Base-by-base conservation (phyloP, 2,888 invertebrate species). In the Drosophila eohydei region DNA sequence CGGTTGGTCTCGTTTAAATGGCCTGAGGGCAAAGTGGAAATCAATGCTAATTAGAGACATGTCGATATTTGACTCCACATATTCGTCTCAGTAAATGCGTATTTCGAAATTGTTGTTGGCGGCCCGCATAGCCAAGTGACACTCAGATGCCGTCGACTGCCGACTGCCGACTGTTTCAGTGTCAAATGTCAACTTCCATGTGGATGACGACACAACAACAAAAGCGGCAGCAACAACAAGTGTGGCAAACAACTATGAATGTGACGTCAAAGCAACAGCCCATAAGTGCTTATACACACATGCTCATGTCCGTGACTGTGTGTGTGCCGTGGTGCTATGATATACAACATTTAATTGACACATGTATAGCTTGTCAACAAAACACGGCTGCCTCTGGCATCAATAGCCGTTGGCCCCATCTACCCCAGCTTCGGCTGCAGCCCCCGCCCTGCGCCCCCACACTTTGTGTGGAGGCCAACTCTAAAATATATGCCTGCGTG, bases 341-440 rank as follows among this genome's bases (percentile, higher is more conserved):
- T 82, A 84, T 84, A 83, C 65, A 84, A 83, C 76, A 80, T 79
- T 83, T 83, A 84, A 83, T 86, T 86, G 83, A 84, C 84, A 84
- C 80, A 80, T 84, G 84, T 83, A 74, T 55, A 71, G 67, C 78
- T 78, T 85, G 86, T 84, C 84, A 85, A 82, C 86, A 85, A 85
- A 80, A 76, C 76, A 72, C 65, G 43, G 66, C 71, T 78, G 86
- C 76, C 57, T 8, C 60, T 58, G 78, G 55, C 78, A 78, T 65
- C 77, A 54, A 64, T 76, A 56, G 54, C 16, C 48, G 14, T 41
- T 28, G 46, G 44, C 59, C 56, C 40, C 54, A 36, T 34, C 41
- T 8, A n/a, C 57, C 61, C 38, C 48, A 50, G 52, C 41, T 30
- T 9, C 30, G 8, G 16, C 34, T 21, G 12, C 34, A 32, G 16